Base-by-base conservation (phyloP, 2,113 vertebrate species). In the Hylia prasina region DNA sequence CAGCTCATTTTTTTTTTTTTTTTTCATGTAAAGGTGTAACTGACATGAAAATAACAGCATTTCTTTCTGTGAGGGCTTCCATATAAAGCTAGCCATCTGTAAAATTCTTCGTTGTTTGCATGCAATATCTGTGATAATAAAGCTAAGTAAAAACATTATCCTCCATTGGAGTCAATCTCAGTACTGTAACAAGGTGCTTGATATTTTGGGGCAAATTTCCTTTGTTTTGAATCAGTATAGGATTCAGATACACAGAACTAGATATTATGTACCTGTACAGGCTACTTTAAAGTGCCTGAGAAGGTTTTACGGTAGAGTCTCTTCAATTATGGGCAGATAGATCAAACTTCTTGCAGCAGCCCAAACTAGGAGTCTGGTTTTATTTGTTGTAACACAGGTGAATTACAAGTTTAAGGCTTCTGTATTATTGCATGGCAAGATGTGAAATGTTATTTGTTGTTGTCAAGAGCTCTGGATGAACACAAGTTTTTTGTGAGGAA, bases 401-500 rank as follows among this genome's bases (percentile, higher is more conserved):
- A 70, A 76, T n/a, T 68, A 24, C 31, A 79, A 45, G 57, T 23
- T 64, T 60, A 79, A 66, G 31, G 8, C 18, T 86, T 88, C 63
- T 93, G 57, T 60, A 82, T 82, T 75, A 79, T 83, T 87, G 22
- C 61, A 63, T 33, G 83, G 37, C 27, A 68, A 71, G 63, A 35
- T 82, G 45, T 77, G 66, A 90, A 93, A 88, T 72, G 11, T 30
- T 91, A 69, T 57, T 78, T 77, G 53, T 33, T 91, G 44, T n/a
- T 85, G 31, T 50, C 40, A 58, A 35, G 66, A 91, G 45, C 54
- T 90, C 70, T 40, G 54, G 50, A 33, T 68, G 51, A 92, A 51
- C 19, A 5, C 88, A 69, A 70, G 5, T 56, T 31, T 60, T 51
- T 47, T 14, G 20, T 71, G 27, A 40, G 35, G 39, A 86, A 78